Percentiles rank a stretch among this genome's conserved stretches.
Evolutionary conservation across 2,797 vertebrate species (phyloP).

Genomic region (Silurus aristotelis): DNA sequence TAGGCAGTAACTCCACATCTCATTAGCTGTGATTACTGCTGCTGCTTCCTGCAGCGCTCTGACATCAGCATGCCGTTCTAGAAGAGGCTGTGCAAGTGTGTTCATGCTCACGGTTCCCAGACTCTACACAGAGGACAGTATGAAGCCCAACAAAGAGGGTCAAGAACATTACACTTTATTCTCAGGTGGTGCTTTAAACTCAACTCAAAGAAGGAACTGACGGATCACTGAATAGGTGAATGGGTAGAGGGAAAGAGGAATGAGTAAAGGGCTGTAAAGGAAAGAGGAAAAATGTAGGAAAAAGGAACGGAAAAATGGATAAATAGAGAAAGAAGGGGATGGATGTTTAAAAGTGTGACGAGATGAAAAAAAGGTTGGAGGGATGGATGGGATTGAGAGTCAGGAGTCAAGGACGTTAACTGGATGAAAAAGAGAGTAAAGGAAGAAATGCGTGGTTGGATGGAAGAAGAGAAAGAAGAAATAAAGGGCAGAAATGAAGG

Average conservation of each 20-base stretch:
- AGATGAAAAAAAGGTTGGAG: background rate
- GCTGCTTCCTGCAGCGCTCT: slow-evolving; percentile 14
- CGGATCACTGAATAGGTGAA: background rate
- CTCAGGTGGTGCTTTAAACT: background rate
- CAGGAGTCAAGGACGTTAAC: too few relatives aligned
- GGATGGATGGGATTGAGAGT: background rate
- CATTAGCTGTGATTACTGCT: slow-evolving; percentile 51
- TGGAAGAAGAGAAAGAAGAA: too few relatives aligned
- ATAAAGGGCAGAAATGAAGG: background rate
- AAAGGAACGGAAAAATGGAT: background rate
- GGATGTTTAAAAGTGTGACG: background rate
- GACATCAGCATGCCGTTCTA: slow-evolving; percentile 32
- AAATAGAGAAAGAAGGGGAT: background rate
- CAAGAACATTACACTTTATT: background rate
- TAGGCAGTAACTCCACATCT: slow-evolving; percentile 43
- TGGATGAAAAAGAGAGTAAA: too few relatives aligned
- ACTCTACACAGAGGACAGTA: background rate
- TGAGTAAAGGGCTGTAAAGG: background rate
- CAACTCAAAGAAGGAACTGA: background rate
- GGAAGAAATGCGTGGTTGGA: too few relatives aligned
- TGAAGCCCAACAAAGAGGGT: background rate
- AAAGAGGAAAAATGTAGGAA: background rate
- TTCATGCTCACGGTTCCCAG: slow-evolving; percentile 4
- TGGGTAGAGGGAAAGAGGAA: background rate
- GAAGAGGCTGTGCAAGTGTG: slow-evolving; percentile 4